Evolutionary conservation across 2,113 vertebrate species (phyloP).

Genomic region (Bos javanicus): DNA sequence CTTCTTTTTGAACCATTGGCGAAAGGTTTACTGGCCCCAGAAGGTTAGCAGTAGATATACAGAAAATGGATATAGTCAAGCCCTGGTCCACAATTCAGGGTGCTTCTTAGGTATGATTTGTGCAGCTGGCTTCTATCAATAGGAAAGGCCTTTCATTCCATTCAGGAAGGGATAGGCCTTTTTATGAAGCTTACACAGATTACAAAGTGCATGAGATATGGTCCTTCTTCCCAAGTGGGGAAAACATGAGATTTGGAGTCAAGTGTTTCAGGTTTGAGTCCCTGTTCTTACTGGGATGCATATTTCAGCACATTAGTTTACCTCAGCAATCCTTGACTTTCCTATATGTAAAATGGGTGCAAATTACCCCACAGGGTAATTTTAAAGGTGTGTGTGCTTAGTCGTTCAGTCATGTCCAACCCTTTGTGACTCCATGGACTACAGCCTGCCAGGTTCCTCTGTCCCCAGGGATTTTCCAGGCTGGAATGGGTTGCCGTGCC

Average conservation of each 20-base stretch:
- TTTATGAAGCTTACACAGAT: background rate
- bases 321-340: background rate
- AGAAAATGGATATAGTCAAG: background rate
- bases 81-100: background rate
- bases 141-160: background rate
- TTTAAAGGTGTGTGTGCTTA: background rate
- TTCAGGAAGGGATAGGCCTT: background rate
- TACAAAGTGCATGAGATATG: background rate
- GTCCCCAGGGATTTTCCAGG: background rate
- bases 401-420: background rate
- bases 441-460: background rate
- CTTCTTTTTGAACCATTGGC: background rate
- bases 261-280: background rate
- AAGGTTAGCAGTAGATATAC: background rate
- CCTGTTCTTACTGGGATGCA: background rate
- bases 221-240: background rate
- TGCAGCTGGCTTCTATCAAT: background rate
- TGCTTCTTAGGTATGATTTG: background rate
- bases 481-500: background rate
- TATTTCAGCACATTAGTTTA: background rate
- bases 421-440: background rate
- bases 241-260: background rate
- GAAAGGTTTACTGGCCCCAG: background rate
- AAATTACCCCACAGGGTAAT: background rate
- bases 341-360: background rate